Conservation (phyloP, 2,113 vertebrate genomes). For the Lepisosteus oculatus region DNA sequence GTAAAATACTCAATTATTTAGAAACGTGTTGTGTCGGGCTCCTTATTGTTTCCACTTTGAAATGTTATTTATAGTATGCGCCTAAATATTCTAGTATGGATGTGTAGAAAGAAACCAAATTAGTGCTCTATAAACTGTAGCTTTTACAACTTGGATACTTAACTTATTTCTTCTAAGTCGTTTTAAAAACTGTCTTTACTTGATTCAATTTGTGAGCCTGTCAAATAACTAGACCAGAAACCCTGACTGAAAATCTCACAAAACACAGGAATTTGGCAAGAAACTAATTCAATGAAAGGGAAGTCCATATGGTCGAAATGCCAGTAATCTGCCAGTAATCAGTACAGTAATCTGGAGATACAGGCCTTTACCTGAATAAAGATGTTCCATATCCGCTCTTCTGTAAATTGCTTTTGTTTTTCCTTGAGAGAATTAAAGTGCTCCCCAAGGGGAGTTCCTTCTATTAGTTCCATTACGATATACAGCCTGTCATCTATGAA, state of each 20-base stretch:
- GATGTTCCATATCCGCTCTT: slow-evolving; percentile 83
- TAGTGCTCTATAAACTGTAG: no score
- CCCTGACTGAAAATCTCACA: neutral
- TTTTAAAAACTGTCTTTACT: neutral
- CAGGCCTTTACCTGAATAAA: slow-evolving; percentile 78
- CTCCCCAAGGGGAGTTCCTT: slow-evolving; percentile 76
- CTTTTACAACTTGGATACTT: no score
- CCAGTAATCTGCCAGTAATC: neutral
- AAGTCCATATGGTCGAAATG: no score
- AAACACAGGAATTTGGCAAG: neutral
- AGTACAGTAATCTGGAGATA: neutral
- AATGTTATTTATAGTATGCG: no score
- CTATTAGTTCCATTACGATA: slow-evolving; percentile 87
- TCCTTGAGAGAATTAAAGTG: slow-evolving; percentile 83
- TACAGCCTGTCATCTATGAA: slow-evolving; percentile 77
- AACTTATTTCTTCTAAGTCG: no score
- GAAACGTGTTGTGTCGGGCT: no score
- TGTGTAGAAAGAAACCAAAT: no score
- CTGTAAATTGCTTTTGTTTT: slow-evolving; percentile 76
- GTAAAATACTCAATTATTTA: no score
- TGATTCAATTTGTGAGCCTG: neutral
- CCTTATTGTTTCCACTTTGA: no score
- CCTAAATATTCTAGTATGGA: no score
- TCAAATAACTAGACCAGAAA: neutral
- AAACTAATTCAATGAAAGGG: no score